A percentile compares a stretch with the other conserved stretches of the same genome.
These are phyloP conservation scores for Nomada fucata DNA, from an alignment of 2,888 invertebrate species.

Conservation along the genomic window DNA sequence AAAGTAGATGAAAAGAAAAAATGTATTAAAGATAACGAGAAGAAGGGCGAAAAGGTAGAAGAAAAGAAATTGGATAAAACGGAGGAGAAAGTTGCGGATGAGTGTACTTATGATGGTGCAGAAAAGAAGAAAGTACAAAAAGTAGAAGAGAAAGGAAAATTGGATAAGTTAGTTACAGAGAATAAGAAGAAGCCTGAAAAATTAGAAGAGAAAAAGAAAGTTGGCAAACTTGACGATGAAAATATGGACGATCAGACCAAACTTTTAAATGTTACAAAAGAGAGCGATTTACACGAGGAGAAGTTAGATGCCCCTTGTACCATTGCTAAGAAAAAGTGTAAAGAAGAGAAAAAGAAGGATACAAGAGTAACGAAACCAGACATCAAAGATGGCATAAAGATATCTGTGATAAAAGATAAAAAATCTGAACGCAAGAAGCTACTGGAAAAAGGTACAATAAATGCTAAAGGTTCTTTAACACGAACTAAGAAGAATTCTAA, in stretches of 20 bases:
- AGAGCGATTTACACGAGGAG: constrained; percentile 63
- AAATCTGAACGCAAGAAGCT: constrained; percentile 80
- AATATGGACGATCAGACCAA: constrained; percentile 58
- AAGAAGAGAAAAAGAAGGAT: constrained; percentile 80
- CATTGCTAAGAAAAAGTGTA: constrained; percentile 73
- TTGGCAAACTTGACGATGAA: constrained; percentile 66
- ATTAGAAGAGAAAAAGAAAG: constrained; percentile 69
- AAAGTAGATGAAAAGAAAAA: constrained; percentile 76
- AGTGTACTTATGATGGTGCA: constrained; percentile 58
- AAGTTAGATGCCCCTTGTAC: constrained; percentile 55
- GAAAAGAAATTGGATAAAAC: constrained; percentile 75
- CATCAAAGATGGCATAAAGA: constrained; percentile 74
- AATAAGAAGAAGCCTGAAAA: constrained; percentile 77
- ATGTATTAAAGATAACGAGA: constrained; percentile 63
- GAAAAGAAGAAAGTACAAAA: constrained; percentile 74
- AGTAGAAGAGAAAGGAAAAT: constrained; percentile 73
- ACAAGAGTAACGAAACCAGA: constrained; percentile 76
- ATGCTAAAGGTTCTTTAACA: constrained; percentile 50
- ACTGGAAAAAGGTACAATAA: constrained; percentile 72
- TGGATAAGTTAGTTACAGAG: constrained; percentile 69
- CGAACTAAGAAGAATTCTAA: constrained; percentile 76
- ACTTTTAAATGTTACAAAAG: constrained; percentile 39
- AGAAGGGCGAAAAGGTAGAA: constrained; percentile 69
- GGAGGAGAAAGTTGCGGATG: constrained; percentile 67
- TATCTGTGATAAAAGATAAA: constrained; percentile 77